These are phyloP conservation scores for Hyposoter dolosus DNA, from an alignment of 2,888 invertebrate genomes.

Conservation along the genomic window DNA sequence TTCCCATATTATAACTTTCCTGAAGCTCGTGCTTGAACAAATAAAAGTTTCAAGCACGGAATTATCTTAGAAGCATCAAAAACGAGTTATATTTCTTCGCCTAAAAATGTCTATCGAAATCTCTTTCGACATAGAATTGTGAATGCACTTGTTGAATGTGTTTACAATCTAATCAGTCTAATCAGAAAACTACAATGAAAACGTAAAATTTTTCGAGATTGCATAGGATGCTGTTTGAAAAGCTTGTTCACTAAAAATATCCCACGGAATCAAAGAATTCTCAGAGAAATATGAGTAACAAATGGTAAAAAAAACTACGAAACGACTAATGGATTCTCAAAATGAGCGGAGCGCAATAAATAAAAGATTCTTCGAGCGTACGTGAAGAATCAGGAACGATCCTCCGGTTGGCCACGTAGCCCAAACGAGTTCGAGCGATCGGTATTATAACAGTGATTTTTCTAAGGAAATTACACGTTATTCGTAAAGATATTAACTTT, in stretches of 20 bases:
- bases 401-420: slow-evolving; percentile 48
- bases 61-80: not conserved
- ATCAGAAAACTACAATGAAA: too few relatives aligned
- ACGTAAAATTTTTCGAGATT: too few relatives aligned
- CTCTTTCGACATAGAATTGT: not conserved
- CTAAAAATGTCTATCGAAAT: not conserved
- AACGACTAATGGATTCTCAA: too few relatives aligned
- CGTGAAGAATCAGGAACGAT: not conserved
- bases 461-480: not conserved
- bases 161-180: not conserved
- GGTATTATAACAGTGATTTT: not conserved
- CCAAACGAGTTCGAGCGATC: not conserved
- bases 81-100: not conserved
- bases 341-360: too few relatives aligned
- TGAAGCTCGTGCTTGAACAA: not conserved
- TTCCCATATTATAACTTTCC: not conserved
- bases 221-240: too few relatives aligned
- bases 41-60: not conserved
- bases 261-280: too few relatives aligned
- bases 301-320: too few relatives aligned
- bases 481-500: not conserved
- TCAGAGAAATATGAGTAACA: too few relatives aligned
- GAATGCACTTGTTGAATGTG: not conserved
- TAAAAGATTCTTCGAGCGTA: not conserved
- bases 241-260: too few relatives aligned